phyloP scores from a whole-genome alignment of 2,888 invertebrate genomes.

The Eustalomyia histrio region DNA sequence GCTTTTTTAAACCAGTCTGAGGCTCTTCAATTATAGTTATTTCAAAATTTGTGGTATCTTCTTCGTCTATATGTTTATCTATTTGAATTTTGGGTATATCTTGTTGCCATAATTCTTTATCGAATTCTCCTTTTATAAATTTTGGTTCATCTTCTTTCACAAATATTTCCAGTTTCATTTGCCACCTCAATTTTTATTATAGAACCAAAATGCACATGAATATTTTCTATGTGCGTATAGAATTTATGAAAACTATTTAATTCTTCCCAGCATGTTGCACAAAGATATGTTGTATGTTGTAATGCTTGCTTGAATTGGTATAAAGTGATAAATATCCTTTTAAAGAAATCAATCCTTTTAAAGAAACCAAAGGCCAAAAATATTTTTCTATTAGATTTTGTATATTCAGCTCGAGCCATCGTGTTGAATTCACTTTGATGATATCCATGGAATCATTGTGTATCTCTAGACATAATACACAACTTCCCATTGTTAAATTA shows the following conservation, averaged over 20 bases:
- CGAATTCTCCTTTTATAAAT: neutral
- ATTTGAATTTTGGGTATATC: neutral
- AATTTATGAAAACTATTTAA: conserved; percentile 70
- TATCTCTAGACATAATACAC: conserved; percentile 6
- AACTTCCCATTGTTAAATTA: neutral
- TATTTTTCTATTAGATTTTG: conserved; percentile 15
- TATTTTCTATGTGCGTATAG: conserved; percentile 69
- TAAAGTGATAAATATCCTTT: no score
- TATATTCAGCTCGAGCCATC: conserved; percentile 15
- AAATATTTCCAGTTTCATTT: neutral
- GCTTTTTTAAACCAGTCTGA: no score
- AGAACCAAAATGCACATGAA: conserved; percentile 61
- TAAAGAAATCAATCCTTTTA: no score
- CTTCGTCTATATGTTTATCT: neutral
- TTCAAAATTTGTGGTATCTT: neutral
- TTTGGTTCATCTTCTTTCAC: neutral
- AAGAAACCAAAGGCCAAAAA: conserved; percentile 22
- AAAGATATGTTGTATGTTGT: conserved; percentile 61
- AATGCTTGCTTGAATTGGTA: conserved; percentile 10
- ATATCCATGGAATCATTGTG: neutral
- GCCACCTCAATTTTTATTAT: conserved; percentile 55
- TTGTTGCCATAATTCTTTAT: neutral
- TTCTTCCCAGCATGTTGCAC: conserved; percentile 70
- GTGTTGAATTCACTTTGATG: neutral
- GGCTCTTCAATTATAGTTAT: neutral